Percentiles rank a stretch among this genome's conserved stretches.
phyloP scores from a whole-genome alignment of 2,888 invertebrate genomes.

The Agrotis puta region DNA sequence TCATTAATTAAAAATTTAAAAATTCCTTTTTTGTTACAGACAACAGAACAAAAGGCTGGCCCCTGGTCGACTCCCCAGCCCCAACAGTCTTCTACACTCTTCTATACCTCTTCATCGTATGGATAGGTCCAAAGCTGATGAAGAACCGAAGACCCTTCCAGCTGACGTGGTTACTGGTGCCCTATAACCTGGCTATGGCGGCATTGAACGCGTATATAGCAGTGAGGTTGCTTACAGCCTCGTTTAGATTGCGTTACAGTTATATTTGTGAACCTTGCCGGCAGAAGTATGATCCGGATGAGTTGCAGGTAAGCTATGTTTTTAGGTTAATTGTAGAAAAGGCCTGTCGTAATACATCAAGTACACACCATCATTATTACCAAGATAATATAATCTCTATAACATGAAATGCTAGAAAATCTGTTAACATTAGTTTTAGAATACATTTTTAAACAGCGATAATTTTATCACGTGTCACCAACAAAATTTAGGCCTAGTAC shows the following conservation, averaged over 20 bases:
- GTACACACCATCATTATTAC: no score
- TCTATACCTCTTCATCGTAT: constrained; percentile 94
- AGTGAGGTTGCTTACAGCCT: constrained; percentile 93
- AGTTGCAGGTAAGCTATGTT: constrained; percentile 92
- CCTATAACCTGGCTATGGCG: constrained; percentile 96
- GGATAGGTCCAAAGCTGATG: constrained; percentile 96
- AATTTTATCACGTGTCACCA: constrained; percentile 27
- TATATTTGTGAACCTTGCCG: constrained; percentile 97
- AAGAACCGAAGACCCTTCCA: constrained; percentile 94
- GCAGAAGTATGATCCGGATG: constrained; percentile 94
- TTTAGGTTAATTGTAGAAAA: neutral
- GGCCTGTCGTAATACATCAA: no score
- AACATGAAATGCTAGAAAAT: constrained; percentile 4
- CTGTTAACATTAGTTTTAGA: neutral
- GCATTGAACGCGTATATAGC: constrained; percentile 96
- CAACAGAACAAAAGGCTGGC: constrained; percentile 95
- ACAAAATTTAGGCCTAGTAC: constrained; percentile 49
- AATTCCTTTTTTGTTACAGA: constrained; percentile 90
- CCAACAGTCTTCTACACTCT: constrained; percentile 93
- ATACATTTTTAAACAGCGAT: constrained; percentile 12
- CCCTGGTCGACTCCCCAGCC: constrained; percentile 95
- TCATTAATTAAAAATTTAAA: neutral
- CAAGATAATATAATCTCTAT: constrained; percentile 5
- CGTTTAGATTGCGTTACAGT: constrained; percentile 94
- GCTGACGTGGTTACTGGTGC: constrained; percentile 94